Evolutionary conservation across 2,888 invertebrate species (phyloP), one percentile per base, ranked within the genome.

Genomic region (Amblyteles armatorius): DNA sequence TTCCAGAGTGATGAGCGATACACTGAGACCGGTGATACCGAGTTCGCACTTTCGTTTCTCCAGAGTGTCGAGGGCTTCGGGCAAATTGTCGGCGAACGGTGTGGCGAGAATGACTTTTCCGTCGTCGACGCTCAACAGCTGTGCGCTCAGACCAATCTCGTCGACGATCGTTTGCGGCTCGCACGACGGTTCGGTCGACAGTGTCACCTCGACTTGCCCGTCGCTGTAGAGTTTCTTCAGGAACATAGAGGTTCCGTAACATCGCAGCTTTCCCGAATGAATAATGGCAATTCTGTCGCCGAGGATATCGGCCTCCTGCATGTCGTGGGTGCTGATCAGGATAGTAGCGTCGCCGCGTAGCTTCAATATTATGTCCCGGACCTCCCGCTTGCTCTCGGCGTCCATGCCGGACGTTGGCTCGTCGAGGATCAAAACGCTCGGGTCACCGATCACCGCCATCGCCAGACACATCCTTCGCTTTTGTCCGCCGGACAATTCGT

Each of bases 301-400:
- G 3, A 99, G 95, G 63, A 97, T 96, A 94, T 99, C 98, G 3
- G 98, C 98, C 94, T 99, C 99, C 94, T 99, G 99, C 98, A 99
- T 98, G 94, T 97, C 98, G 94, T 99, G 99, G 0, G 99, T 99
- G 16, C 98, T 97, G 73, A 99, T 95, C 16, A 99, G 94, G 88
- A 99, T 97, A 0, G 98, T 98, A 88, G 97, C 96, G 2, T 95
- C 94, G 82, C 96, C 96, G 81, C 96, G 95, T 85, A 96, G 92
- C 85, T 94, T 94, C 89, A 97, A 95, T 90, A 98, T 94, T 85
- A 98, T 95, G 91, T 98, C 97, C 98, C 99, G 99, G 74, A 98
- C 95, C 84, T 97, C 96, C 73, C 98, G 95, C 60, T 98, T 95
- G 2, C 98, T 97, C 92, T 98, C 97, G 1, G 98, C 98, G 94